Percentiles rank a stretch among this genome's conserved stretches.
Conservation (phyloP, 2,888 invertebrate species). For the Fragum whitleyi region DNA sequence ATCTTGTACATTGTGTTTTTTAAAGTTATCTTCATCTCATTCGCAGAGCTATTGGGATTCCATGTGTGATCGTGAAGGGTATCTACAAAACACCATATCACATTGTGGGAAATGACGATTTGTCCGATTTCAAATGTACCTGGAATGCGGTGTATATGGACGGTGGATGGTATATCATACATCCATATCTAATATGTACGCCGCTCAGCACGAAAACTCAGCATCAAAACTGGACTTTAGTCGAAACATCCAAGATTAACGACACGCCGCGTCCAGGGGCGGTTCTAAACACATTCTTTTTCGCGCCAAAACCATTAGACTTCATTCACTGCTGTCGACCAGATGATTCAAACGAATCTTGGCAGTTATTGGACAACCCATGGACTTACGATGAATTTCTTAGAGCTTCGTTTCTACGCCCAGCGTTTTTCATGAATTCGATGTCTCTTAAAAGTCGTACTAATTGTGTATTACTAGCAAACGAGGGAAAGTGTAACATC, state of each 20-base stretch:
- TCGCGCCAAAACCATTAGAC: constrained; percentile 76
- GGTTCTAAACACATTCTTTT: constrained; percentile 77
- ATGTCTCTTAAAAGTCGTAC: constrained; percentile 65
- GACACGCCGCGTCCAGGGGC: constrained; percentile 47
- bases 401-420: constrained; percentile 72
- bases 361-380: constrained; percentile 75
- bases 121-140: constrained; percentile 67
- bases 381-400: constrained; percentile 68
- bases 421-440: constrained; percentile 73
- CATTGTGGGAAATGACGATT: constrained; percentile 73
- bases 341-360: constrained; percentile 59
- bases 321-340: constrained; percentile 78
- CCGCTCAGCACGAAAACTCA: constrained; percentile 53
- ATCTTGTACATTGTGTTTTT: too few relatives aligned
- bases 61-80: constrained; percentile 77
- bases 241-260: constrained; percentile 58
- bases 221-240: constrained; percentile 64
- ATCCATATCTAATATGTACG: constrained; percentile 77
- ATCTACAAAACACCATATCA: constrained; percentile 76
- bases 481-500: constrained; percentile 68
- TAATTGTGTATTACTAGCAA: constrained; percentile 63
- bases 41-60: constrained; percentile 74
- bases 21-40: too few relatives aligned
- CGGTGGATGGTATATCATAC: constrained; percentile 78
- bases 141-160: constrained; percentile 79